Evolutionary conservation across 2,888 invertebrate genomes (phyloP).

Genomic region (Odontocolon sp.): DNA sequence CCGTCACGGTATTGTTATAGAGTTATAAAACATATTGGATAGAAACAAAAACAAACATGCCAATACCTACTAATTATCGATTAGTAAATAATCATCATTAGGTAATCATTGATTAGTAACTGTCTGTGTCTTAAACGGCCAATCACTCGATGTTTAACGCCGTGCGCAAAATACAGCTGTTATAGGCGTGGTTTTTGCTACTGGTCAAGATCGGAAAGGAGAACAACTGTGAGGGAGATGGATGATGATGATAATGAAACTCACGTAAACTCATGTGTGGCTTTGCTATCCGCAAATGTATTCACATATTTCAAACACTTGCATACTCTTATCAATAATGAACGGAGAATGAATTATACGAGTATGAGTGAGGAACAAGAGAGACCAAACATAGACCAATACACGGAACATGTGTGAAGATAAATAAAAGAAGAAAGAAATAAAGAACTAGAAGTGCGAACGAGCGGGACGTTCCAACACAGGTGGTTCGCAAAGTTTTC

Average conservation of each 20-base stretch:
- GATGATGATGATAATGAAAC: neutral
- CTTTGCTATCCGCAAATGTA: constrained; percentile 10
- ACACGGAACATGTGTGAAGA: neutral
- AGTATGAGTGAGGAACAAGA: neutral
- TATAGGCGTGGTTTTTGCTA: constrained; percentile 31
- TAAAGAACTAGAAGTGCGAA: neutral
- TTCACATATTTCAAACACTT: neutral
- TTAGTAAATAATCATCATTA: too few species aligned
- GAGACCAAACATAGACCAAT: neutral
- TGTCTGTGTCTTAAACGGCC: too few species aligned
- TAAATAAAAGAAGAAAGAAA: constrained; percentile 15
- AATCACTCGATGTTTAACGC: too few species aligned
- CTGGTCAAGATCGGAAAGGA: constrained; percentile 22
- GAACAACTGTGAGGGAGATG: neutral
- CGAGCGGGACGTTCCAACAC: constrained; percentile 9
- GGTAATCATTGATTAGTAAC: too few species aligned
- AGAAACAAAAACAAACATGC: too few species aligned
- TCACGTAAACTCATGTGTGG: neutral
- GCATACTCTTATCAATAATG: neutral
- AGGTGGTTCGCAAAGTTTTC: constrained; percentile 25
- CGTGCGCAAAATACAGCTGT: constrained; percentile 23
- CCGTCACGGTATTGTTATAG: too few species aligned
- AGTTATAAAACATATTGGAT: too few species aligned
- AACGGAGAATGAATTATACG: neutral
- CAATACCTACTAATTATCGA: too few species aligned